Evolutionary conservation across 2,113 vertebrate genomes (phyloP).

Genomic region (Glaucomys volans): DNA sequence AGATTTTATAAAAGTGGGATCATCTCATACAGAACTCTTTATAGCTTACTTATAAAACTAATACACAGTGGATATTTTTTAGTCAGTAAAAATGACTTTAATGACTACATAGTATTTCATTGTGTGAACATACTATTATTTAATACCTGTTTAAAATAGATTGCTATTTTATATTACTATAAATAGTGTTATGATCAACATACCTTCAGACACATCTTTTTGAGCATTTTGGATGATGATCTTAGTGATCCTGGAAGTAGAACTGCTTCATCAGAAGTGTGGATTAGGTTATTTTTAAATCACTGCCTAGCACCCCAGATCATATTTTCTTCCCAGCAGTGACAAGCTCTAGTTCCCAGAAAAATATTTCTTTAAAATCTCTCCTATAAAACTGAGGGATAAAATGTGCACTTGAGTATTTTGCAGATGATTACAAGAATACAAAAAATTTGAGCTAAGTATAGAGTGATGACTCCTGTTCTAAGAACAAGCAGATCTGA

Average conservation of each 20-base stretch:
- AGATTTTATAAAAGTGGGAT: neutral
- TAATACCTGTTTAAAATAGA: conserved; percentile 32
- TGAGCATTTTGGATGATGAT: conserved; percentile 45
- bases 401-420: conserved; percentile 45
- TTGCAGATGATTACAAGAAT: conserved; percentile 33
- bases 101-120: neutral
- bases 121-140: conserved; percentile 20
- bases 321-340: conserved; percentile 17
- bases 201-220: neutral
- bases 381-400: conserved; percentile 46
- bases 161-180: conserved; percentile 2
- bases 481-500: conserved; percentile 44
- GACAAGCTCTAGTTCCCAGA: conserved; percentile 26
- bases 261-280: conserved; percentile 31
- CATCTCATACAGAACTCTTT: neutral
- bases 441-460: conserved; percentile 52
- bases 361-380: conserved; percentile 47
- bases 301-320: neutral
- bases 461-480: conserved; percentile 46
- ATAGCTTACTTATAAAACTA: neutral
- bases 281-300: conserved; percentile 43
- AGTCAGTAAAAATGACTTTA: neutral
- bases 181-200: neutral
- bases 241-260: neutral
- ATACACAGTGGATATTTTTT: conserved; percentile 18